A percentile compares a stretch with the other conserved stretches of the same genome.
Conservation (phyloP, 64 coral and sea anemone genomes). For the Dendrophyllia cribrosa region DNA sequence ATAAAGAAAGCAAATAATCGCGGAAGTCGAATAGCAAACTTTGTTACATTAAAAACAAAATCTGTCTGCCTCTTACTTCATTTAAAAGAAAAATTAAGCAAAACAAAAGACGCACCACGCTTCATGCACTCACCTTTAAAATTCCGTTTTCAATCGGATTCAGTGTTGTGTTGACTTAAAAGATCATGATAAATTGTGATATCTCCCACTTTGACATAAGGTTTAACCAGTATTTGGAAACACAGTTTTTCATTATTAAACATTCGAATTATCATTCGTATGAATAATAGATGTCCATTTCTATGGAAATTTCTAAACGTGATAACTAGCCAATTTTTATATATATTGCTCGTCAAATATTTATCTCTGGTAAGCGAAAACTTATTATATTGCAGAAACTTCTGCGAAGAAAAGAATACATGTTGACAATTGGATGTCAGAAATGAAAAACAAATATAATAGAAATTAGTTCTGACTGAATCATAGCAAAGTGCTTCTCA, state of each 20-base stretch:
- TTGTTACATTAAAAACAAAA: neutral
- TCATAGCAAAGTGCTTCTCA: neutral
- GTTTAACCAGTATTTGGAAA: neutral
- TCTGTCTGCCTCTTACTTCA: neutral
- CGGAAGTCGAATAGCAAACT: neutral
- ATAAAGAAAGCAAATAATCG: neutral
- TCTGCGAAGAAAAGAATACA: neutral
- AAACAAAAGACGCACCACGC: neutral
- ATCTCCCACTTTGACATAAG: neutral
- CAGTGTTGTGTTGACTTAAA: neutral
- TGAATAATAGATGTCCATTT: slow-evolving; percentile 5
- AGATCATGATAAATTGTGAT: neutral
- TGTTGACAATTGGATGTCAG: neutral
- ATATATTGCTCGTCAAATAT: slow-evolving; percentile 16
- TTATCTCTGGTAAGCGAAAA: neutral
- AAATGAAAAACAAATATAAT: neutral
- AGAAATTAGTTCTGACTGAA: neutral
- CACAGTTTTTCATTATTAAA: neutral
- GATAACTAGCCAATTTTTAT: neutral
- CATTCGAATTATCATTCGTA: neutral
- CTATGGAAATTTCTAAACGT: neutral
- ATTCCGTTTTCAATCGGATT: neutral
- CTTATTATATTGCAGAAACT: neutral
- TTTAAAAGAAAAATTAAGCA: neutral
- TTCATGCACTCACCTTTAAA: neutral